Evolutionary conservation across 2,888 invertebrate species (phyloP), one percentile per base, ranked within the genome.

Genomic region (Hedya salicella): DNA sequence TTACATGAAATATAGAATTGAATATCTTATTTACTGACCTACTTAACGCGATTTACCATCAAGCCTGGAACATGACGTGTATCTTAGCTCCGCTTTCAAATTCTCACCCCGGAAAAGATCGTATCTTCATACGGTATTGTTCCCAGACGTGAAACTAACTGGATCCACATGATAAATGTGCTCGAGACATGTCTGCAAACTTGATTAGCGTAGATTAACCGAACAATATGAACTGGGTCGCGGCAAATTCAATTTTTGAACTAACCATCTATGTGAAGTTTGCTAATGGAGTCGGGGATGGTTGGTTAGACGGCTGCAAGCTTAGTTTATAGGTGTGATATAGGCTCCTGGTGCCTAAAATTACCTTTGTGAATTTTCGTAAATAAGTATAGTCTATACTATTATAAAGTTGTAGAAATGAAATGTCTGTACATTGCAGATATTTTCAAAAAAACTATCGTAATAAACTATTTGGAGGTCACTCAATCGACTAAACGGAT

Each of bases 211-310:
- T 79, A 80, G 78, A 83, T 83, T 84, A 86, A 80, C 80, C 74
- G 76, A 83, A 83, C 81, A 79, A 79, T 79, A 77, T 78, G 75
- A 87, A 86, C 77, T 84, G 75, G 83, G 82, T 79, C 69, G 64
- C 42, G 52, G 53, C n/a, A 59, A 68, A 67, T 67, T 67, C 36
- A 62, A 62, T 67, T 67, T 67, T 67, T 67, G 56, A 67, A 54
- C 67, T 57, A 62, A 67, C 62, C 39, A 32, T 53, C 61, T 40
- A 61, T 52, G 59, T 59, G 59, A 52, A 52, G 64, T 59, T 36
- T 62, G 32, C 52, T 67, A 67, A 67, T 67, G 62, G 57, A 62
- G 56, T 25, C 49, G 32, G 63, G 39, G 56, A 42, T 62, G 54
- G 48, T 61, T 62, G 39, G 61, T 56, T 62, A 49, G 44, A 16